phyloP scores from a whole-genome alignment of 2,113 vertebrate genomes.

The Coturnix japonica region DNA sequence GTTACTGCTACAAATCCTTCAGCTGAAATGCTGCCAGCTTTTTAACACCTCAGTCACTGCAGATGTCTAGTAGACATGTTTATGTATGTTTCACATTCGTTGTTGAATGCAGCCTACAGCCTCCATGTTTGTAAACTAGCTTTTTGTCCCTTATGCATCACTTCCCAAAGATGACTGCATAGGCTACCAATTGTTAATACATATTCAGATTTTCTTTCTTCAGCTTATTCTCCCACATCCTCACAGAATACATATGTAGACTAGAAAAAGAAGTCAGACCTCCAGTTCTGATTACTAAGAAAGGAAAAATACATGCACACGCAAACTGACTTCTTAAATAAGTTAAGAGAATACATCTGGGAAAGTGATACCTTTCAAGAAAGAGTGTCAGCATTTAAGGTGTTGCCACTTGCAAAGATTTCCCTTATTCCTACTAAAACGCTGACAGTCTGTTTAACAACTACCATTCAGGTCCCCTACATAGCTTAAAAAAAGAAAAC shows the following conservation, averaged over 20 bases:
- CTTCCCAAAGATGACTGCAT: background rate
- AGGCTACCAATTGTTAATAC: background rate
- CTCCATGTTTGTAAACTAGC: background rate
- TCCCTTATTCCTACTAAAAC: background rate
- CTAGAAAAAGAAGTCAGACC: background rate
- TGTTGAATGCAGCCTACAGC: background rate
- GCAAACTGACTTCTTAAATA: background rate
- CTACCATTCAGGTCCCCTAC: background rate
- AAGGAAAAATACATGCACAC: background rate
- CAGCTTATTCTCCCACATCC: background rate
- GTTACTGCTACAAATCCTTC: background rate
- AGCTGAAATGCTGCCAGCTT: background rate
- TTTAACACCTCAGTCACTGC: background rate
- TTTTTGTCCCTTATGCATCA: background rate
- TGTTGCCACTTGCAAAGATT: background rate
- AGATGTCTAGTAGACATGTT: background rate
- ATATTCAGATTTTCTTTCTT: background rate
- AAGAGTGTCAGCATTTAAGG: background rate
- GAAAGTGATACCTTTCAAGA: background rate
- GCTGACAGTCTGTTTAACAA: background rate
- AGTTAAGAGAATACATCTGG: background rate
- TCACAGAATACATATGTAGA: background rate
- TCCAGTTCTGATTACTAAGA: background rate
- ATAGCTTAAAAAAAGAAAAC: background rate
- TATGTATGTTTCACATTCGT: background rate